These are phyloP conservation scores for Macquaria australasica DNA, from an alignment of 2,113 vertebrate species.

Conservation along the genomic window DNA sequence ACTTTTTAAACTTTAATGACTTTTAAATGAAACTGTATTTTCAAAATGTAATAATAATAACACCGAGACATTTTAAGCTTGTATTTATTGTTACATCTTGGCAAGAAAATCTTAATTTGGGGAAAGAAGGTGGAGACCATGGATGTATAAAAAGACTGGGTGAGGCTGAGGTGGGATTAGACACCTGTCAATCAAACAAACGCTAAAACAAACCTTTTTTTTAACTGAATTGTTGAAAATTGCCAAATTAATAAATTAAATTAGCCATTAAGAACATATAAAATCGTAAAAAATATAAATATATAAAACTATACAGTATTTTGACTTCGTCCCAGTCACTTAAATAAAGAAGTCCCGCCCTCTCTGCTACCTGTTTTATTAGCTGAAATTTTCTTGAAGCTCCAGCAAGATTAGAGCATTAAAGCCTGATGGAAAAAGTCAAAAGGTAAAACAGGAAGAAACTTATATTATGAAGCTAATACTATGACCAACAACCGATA, in stretches of 20 bases:
- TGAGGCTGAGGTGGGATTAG: neutral
- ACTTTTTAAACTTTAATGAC: neutral
- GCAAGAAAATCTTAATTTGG: too few species aligned
- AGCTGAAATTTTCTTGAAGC: neutral
- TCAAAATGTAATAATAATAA: neutral
- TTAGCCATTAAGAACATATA: neutral
- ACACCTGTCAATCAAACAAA: constrained; percentile 10
- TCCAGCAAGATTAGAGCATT: too few species aligned
- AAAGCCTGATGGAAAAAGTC: neutral
- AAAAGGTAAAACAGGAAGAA: neutral
- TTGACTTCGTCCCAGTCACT: neutral
- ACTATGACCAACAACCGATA: neutral
- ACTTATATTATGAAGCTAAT: neutral
- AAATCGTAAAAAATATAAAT: neutral
- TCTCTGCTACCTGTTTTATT: neutral
- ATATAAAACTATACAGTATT: neutral
- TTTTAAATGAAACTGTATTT: neutral
- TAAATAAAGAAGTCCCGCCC: neutral
- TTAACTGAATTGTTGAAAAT: neutral
- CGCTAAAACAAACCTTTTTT: neutral
- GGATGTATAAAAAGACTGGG: neutral
- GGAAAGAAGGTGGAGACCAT: neutral
- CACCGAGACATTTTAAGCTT: neutral
- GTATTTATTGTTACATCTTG: neutral
- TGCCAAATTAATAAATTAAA: neutral